These are phyloP conservation scores for Dyspetes luteomarginatus DNA, from an alignment of 2,888 invertebrate genomes.

Conservation along the genomic window DNA sequence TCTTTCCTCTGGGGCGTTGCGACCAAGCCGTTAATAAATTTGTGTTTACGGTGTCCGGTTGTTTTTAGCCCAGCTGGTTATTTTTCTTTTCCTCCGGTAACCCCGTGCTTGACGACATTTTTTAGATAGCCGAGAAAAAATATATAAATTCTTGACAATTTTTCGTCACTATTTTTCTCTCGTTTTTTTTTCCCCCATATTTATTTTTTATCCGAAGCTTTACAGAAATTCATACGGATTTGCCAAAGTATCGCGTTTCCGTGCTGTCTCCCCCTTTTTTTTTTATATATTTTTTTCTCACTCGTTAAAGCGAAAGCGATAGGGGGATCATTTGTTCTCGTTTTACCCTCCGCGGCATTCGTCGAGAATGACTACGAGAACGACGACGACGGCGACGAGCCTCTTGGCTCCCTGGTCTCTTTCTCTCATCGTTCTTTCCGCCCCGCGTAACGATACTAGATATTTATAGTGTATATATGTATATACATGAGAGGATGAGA, in stretches of 20 bases:
- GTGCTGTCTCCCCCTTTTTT: background rate
- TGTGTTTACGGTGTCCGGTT: constrained; percentile 75
- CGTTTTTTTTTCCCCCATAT: background rate
- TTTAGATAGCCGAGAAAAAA: background rate
- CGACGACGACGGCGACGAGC: constrained; percentile 29
- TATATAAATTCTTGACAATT: constrained; percentile 31
- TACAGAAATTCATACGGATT: constrained; percentile 46
- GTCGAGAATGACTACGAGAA: constrained; percentile 45
- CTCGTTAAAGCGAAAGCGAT: constrained; percentile 43
- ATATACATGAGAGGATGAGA: constrained; percentile 17
- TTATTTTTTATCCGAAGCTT: background rate
- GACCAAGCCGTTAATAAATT: constrained; percentile 77
- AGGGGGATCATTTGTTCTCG: constrained; percentile 53
- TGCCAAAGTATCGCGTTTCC: constrained; percentile 45
- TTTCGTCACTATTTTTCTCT: constrained; percentile 6
- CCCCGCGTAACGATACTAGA: constrained; percentile 19
- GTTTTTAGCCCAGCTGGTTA: background rate
- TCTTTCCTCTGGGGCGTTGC: constrained; percentile 55
- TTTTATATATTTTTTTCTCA: background rate
- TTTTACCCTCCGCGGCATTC: constrained; percentile 52
- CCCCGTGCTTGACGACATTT: background rate
- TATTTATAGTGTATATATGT: background rate
- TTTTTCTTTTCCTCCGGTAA: background rate
- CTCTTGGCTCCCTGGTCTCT: constrained; percentile 28
- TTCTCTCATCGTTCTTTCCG: constrained; percentile 2